Conservation (phyloP, 2,113 vertebrate genomes). For the Campylorhamphus procurvoides region DNA sequence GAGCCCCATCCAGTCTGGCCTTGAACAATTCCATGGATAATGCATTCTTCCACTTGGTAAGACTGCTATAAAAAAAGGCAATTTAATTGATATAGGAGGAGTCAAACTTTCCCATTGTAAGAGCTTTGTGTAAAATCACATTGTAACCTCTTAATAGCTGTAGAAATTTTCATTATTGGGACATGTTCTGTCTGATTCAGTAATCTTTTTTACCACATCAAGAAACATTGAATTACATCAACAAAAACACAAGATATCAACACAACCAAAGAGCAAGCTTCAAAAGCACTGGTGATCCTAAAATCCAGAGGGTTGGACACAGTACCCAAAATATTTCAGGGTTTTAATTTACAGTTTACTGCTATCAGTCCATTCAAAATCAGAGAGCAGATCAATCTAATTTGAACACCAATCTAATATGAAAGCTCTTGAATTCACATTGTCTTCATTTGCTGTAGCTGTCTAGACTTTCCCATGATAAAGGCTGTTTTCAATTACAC, state of each 20-base stretch:
- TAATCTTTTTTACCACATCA: background rate
- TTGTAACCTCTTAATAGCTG: background rate
- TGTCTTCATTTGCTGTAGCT: background rate
- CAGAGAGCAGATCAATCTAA: background rate
- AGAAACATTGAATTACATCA: background rate
- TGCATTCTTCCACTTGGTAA: background rate
- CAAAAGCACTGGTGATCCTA: background rate
- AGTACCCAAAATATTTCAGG: background rate
- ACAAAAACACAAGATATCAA: background rate
- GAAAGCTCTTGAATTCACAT: background rate
- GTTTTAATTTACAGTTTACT: background rate
- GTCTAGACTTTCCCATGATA: background rate
- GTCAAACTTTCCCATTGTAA: background rate
- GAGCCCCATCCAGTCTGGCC: background rate
- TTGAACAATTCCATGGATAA: background rate
- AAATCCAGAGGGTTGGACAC: background rate
- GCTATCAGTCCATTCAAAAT: background rate
- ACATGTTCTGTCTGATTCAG: background rate
- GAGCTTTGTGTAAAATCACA: background rate
- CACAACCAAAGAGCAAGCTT: background rate
- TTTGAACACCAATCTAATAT: background rate
- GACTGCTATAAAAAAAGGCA: background rate
- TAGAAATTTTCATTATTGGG: background rate
- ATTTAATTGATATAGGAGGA: background rate
- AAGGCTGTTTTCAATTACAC: background rate